Evolutionary conservation across 2,113 vertebrate species (phyloP).

Genomic region (Aspidoscelis tigris): DNA sequence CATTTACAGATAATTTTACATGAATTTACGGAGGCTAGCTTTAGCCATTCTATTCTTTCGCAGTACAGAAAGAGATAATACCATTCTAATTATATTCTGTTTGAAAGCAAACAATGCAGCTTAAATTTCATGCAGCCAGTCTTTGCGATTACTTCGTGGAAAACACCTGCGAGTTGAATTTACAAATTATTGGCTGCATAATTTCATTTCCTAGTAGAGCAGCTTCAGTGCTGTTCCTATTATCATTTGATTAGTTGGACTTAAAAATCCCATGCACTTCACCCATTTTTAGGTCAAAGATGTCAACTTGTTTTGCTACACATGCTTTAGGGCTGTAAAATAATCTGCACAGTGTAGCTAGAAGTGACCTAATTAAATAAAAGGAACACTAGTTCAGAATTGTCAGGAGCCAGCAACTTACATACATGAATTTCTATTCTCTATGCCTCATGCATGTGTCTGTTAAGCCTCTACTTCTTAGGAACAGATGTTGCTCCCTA

Average conservation of each 20-base stretch:
- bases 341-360: not conserved
- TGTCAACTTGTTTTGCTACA: not conserved
- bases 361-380: not conserved
- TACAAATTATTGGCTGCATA: not conserved
- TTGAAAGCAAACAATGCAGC: conserved; percentile 14
- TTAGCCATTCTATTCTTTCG: not conserved
- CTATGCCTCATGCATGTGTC: too few species aligned
- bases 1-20: not conserved
- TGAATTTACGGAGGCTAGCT: not conserved
- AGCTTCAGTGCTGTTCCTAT: not conserved
- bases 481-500: too few species aligned
- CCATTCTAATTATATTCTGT: not conserved
- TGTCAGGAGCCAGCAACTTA: too few species aligned
- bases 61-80: not conserved
- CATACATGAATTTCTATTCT: too few species aligned
- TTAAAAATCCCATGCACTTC: not conserved
- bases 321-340: not conserved
- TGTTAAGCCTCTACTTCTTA: too few species aligned
- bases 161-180: not conserved
- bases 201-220: not conserved
- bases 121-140: not conserved
- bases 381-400: too few species aligned
- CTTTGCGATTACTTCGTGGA: not conserved
- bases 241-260: not conserved
- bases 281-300: not conserved